Base-by-base conservation (phyloP, 1,140 invertebrate species). In the Eriosoma lanigerum region DNA sequence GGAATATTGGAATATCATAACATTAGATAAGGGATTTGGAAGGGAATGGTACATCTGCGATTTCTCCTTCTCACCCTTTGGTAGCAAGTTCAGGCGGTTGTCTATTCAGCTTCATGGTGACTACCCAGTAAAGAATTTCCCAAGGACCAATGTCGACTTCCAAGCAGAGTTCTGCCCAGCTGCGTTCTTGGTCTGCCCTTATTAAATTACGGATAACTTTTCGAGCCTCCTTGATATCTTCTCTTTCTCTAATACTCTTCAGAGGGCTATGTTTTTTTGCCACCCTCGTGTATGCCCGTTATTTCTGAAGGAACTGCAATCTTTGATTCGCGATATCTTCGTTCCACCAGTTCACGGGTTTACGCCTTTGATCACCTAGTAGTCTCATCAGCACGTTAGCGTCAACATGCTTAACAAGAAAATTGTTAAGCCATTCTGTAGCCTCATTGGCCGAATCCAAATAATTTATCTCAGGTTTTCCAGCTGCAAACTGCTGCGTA, bases 101-200 rank as follows among this genome's bases (percentile, higher is more conserved):
- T 19, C 19, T 58, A 10, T 1, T 2, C 5, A 58, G 54, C 19
- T 12, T 58, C 17, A 15, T 58, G n/a, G 15, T 78, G 1, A 78
- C 75, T 3, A 58, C 32, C 60, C 32, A 2, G 21, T 54, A 78
- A 0, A 21, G 50, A 13, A 26, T 5, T 12, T 52, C 75, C 75
- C 75, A 78, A 32, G 56, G 52, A 32, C 60, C 52, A 1, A 4
- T 32, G 13, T 78, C 54, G 1, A 78, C 26, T 19, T 78, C 75
- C 8, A 3, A 6, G 24, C 75, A 78, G 6, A 78, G 29, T 3
- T 50, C n/a, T 24, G 21, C 21, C 75, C 75, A 78, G 9, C 50
- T 29, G 15, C 38, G n/a, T 38, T 60, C 32, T n/a, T 78, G 3
- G 32, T n/a, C 3, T 8, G 24, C n/a, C 54, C 46, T 48, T 5